Base-by-base conservation (phyloP, 2,888 invertebrate genomes). In the Thymelicus acteon region DNA sequence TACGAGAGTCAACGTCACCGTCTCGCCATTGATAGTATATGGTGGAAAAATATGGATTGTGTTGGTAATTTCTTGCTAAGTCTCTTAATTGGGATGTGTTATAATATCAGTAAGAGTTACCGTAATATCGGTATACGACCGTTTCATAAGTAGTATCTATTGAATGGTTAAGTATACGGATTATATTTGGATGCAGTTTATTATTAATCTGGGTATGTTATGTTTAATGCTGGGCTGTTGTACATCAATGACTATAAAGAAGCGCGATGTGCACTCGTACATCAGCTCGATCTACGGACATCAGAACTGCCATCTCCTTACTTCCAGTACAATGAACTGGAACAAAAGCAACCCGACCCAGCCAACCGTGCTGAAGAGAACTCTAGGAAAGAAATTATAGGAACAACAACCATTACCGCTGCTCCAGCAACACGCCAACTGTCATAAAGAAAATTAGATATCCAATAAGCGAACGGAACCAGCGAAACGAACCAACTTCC, bases 401-500 rank as follows among this genome's bases (percentile, higher is more conserved):
- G 60, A 64, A 70, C 70, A 71, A 71, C 70, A 71, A 65, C 70
- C 65, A 65, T 71, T 71, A 71, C 19, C 70, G 65, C 48, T 69
- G 62, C 63, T 49, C 57, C 40, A 65, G 65, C 44, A 60, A 52
- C 70, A 60, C 70, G 70, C 64, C 70, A 68, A 72, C 69, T 73
- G 73, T 71, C 73, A 71, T 75, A 72, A 76, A 75, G 71, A 75
- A 76, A 73, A 77, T 75, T 74, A 75, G 74, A 72, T 74, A 73
- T 75, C 69, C 74, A 76, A 76, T 75, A 76, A 73, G 72, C 61
- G 73, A 73, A 74, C 72, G 72, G 72, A 74, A 74, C 60, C 40
- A 6, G 15, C 60, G 60, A 40, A 60, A 60, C 69, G 73, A 72
- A 69, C 60, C 70, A 75, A 74, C 65, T 73, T 77, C 67, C 64